These are phyloP conservation scores for Orthosia incerta DNA, from an alignment of 2,888 invertebrate genomes.

Conservation along the genomic window DNA sequence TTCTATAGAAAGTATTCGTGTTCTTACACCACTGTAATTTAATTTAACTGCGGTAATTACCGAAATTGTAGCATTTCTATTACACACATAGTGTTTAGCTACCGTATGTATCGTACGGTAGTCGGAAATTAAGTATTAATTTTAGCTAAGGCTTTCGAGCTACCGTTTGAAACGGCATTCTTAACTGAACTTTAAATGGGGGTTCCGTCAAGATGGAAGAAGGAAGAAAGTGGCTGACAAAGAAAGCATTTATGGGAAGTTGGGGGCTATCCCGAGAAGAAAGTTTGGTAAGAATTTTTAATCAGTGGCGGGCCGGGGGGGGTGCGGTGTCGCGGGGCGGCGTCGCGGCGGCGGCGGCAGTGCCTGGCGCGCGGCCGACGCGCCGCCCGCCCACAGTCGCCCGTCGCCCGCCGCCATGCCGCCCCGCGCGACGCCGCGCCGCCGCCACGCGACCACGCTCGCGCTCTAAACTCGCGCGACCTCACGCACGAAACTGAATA, in stretches of 20 bases:
- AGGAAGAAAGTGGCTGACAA: conserved; percentile 72
- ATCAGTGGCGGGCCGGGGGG: conserved; percentile 75
- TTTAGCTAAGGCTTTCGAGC: conserved; percentile 41
- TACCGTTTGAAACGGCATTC: conserved; percentile 56
- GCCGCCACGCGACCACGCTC: conserved; percentile 74
- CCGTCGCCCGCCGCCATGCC: conserved; percentile 78
- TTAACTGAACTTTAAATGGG: conserved; percentile 62
- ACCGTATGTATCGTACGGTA: conserved; percentile 56
- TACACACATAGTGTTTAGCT: conserved; percentile 62
- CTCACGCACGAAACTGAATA: conserved; percentile 89
- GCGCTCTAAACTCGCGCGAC: conserved; percentile 82
- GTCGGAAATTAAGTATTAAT: conserved; percentile 55
- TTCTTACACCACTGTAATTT: conserved; percentile 66
- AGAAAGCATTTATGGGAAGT: conserved; percentile 75
- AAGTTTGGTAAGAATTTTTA: conserved; percentile 88
- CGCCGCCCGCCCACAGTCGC: conserved; percentile 86
- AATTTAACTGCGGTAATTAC: conserved; percentile 66
- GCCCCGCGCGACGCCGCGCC: conserved; percentile 75
- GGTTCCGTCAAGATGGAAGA: conserved; percentile 65
- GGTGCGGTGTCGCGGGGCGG: conserved; percentile 69
- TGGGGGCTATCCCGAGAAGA: conserved; percentile 78
- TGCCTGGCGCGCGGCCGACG: conserved; percentile 91
- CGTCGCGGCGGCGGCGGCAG: conserved; percentile 85
- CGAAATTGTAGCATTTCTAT: conserved; percentile 65
- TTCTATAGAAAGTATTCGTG: conserved; percentile 70